Evolutionary conservation across 1,140 invertebrate genomes (phyloP).

Genomic region (Sminthurinus signatus): DNA sequence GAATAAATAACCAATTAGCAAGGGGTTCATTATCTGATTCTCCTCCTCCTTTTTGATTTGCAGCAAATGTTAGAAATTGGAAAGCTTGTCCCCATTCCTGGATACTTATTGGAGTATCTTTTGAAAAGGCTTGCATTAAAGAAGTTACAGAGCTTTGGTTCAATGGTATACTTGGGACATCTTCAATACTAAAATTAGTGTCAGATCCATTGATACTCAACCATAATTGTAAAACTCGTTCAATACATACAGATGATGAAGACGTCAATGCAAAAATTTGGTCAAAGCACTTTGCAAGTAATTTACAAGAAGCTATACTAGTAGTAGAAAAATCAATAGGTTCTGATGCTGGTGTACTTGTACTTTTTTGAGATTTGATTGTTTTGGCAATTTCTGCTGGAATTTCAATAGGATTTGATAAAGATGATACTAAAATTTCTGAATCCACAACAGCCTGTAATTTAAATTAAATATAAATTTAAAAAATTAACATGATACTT

Average conservation of each 20-base stretch:
- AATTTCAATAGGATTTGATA: constrained; percentile 20
- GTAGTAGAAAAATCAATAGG: too few relatives aligned
- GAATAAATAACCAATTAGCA: constrained; percentile 10
- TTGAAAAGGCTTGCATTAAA: constrained; percentile 40
- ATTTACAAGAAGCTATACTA: constrained; percentile 9
- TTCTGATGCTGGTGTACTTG: too few relatives aligned
- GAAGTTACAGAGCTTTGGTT: constrained; percentile 38
- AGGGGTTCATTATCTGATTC: too few relatives aligned
- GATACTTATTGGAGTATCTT: constrained; percentile 59
- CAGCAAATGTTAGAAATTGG: constrained; percentile 51
- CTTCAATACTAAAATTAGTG: constrained; percentile 9
- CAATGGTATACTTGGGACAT: constrained; percentile 36
- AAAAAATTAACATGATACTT: too few relatives aligned
- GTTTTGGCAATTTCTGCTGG: constrained; percentile 22
- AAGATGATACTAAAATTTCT: constrained; percentile 24
- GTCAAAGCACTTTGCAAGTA: constrained; percentile 24
- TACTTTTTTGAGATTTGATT: too few relatives aligned
- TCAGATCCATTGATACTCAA: constrained; percentile 39
- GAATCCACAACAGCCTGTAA: constrained; percentile 33
- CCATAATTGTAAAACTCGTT: constrained; percentile 42
- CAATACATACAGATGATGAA: constrained; percentile 36
- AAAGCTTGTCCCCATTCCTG: constrained; percentile 68
- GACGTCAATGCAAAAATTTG: constrained; percentile 39
- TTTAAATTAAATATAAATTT: too few relatives aligned
- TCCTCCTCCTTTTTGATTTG: constrained; percentile 36